A percentile compares a stretch with the other conserved stretches of the same genome.
These are phyloP conservation scores for Drosophila arizonae DNA, from an alignment of 1,140 invertebrate species.

Conservation along the genomic window DNA sequence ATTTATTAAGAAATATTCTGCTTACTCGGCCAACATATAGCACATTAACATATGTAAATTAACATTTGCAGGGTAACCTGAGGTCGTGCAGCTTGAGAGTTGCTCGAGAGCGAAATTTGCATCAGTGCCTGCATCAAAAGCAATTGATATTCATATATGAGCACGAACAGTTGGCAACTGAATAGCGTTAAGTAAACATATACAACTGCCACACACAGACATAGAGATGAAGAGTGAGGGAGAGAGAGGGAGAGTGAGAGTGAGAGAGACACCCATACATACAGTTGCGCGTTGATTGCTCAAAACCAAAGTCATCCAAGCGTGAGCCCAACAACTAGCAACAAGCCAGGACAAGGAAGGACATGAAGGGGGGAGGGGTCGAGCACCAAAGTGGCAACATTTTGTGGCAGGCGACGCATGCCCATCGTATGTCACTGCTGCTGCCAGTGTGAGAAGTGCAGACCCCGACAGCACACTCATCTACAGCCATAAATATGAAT, in stretches of 20 bases:
- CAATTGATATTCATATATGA: conserved; percentile 63
- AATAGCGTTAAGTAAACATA: conserved; percentile 67
- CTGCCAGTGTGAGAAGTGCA: conserved; percentile 23
- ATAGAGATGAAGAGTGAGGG: not conserved
- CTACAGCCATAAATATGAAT: conserved; percentile 74
- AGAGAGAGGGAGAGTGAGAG: too few species aligned
- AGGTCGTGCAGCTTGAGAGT: not conserved
- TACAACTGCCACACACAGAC: conserved; percentile 38
- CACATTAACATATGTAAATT: too few species aligned
- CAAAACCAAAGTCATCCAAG: conserved; percentile 75
- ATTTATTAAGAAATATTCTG: too few species aligned
- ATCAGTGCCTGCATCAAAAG: conserved; percentile 32
- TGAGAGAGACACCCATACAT: conserved; percentile 13
- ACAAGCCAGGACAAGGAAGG: conserved; percentile 47
- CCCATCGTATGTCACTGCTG: conserved; percentile 43
- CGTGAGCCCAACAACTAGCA: conserved; percentile 75
- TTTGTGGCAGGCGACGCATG: conserved; percentile 70
- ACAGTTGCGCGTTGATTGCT: conserved; percentile 68
- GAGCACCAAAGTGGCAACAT: conserved; percentile 52
- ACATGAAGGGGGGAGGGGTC: not conserved
- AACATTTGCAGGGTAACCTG: not conserved
- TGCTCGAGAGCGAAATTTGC: conserved; percentile 22
- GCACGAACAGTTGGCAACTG: conserved; percentile 61
- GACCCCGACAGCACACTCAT: conserved; percentile 45
- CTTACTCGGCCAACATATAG: too few species aligned